Evolutionary conservation across 92 coral and sea anemone genomes (phyloP), one percentile per base, ranked within the genome.

Genomic region (Porites cylindrica): DNA sequence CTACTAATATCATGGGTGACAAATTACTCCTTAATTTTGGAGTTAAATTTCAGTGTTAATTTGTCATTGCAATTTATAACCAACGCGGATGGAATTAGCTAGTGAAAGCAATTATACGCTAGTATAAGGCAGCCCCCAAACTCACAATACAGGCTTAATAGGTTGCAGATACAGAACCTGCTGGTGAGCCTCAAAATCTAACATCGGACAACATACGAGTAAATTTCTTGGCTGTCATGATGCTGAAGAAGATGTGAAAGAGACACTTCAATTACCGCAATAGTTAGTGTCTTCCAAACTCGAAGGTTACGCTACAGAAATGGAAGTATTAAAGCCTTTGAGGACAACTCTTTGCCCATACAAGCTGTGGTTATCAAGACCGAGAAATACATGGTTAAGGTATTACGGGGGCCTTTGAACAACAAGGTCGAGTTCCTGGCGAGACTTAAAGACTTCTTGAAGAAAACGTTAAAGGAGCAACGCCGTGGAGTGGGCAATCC

Each of bases 361-460:
- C 59, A 3, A 38, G 47, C 47, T 38, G 47, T 38, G 47, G 47
- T 38, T 38, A 38, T 38, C 47, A 71, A 58, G 26, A 51, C 76
- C 8, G 90, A 86, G 72, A 86, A 50, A 38, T 86, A 86, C 77
- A 52, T 47, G 18, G 88, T 86, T 4, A 51, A 86, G 62, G 90
- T 71, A 70, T 20, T 19, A 23, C n/a, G 20, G 90, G 17, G 1
- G 79, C 88, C 12, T 11, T 56, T 53, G 50, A 2, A 4, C 50
- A 79, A 12, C 18, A 38, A 38, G 47, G 47, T 4, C 5, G 47
- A 13, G 56, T 38, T 80, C 59, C 52, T 86, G 11, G 51, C 59
- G 7, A 87, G 90, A 6, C 79, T 86, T 54, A 10, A 58, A 11
- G 1, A 50, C 64, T 26, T 81, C 11, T 51, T 81, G 17, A 1